Evolutionary conservation across 2,113 vertebrate species (phyloP).

Genomic region (Lates calcarifer): DNA sequence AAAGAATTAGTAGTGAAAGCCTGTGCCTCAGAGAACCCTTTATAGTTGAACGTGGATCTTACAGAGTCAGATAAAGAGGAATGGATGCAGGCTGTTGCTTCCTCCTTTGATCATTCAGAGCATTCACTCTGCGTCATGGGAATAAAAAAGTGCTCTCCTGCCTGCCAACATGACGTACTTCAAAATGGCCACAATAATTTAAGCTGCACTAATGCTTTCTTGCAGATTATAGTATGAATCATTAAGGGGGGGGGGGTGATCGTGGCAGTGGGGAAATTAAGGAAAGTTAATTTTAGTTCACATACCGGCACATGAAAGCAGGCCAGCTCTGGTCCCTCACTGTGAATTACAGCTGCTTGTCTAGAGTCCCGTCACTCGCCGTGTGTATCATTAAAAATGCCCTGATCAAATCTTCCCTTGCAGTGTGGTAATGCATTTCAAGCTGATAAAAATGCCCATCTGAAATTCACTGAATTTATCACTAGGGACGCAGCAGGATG

Average conservation of each 20-base stretch:
- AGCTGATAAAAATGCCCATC: conserved; percentile 8
- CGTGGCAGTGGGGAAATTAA: conserved; percentile 62
- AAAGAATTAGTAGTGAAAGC: conserved; percentile 32
- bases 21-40: conserved; percentile 14
- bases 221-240: conserved; percentile 69
- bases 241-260: conserved; percentile 61
- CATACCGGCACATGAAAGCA: conserved; percentile 52
- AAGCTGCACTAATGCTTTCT: conserved; percentile 51
- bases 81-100: conserved; percentile 31
- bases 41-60: conserved; percentile 17
- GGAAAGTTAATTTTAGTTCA: conserved; percentile 64
- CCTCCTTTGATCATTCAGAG: conserved; percentile 41
- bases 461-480: conserved; percentile 6
- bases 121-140: conserved; percentile 9
- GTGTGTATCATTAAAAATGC: conserved; percentile 27
- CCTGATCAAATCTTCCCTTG: conserved; percentile 26
- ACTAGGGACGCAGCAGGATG: conserved; percentile 2
- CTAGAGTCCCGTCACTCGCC: conserved; percentile 3
- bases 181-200: conserved; percentile 38
- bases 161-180: conserved; percentile 19
- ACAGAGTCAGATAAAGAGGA: conserved; percentile 17
- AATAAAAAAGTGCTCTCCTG: conserved; percentile 27
- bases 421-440: neutral
- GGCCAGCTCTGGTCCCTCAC: conserved; percentile 28
- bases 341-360: conserved; percentile 37